These are phyloP conservation scores for Torymus aiolomorphi DNA, from an alignment of 2,888 invertebrate genomes.

Conservation along the genomic window DNA sequence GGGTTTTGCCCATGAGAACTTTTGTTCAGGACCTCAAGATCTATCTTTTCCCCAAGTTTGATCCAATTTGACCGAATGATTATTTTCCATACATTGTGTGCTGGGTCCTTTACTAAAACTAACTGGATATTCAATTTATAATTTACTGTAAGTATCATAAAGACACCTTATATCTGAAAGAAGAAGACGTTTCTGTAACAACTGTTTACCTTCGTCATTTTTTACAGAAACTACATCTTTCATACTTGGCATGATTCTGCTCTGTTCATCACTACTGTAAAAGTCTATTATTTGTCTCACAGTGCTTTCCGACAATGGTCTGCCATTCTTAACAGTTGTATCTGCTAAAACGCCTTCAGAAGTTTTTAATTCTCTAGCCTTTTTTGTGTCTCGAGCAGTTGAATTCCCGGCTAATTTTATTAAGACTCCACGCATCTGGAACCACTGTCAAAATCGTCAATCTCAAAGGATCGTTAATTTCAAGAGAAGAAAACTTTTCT, in stretches of 20 bases:
- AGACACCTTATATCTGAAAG: no score
- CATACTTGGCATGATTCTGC: constrained; percentile 26
- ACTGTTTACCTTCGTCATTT: neutral
- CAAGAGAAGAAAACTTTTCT: no score
- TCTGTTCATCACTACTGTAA: constrained; percentile 27
- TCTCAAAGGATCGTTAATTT: constrained; percentile 43
- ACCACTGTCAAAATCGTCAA: constrained; percentile 39
- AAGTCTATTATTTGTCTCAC: constrained; percentile 4
- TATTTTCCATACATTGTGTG: no score
- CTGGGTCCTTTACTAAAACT: constrained; percentile 1
- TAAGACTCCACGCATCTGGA: constrained; percentile 35
- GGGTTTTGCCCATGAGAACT: no score
- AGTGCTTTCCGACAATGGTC: constrained; percentile 1
- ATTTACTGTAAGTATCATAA: constrained; percentile 18
- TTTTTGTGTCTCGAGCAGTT: no score
- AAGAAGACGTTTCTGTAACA: constrained; percentile 13
- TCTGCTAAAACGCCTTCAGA: constrained; percentile 22
- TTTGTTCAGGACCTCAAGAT: no score
- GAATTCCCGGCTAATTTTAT: constrained; percentile 34
- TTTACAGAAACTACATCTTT: constrained; percentile 28
- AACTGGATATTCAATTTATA: constrained; percentile 21
- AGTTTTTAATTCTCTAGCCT: constrained; percentile 28
- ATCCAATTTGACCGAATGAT: no score
- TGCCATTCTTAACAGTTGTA: constrained; percentile 15
- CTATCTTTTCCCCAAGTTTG: no score